Percentiles rank a stretch among this genome's conserved stretches.
Evolutionary conservation across 2,113 vertebrate genomes (phyloP).

Genomic region (Pogonocichla stellata): DNA sequence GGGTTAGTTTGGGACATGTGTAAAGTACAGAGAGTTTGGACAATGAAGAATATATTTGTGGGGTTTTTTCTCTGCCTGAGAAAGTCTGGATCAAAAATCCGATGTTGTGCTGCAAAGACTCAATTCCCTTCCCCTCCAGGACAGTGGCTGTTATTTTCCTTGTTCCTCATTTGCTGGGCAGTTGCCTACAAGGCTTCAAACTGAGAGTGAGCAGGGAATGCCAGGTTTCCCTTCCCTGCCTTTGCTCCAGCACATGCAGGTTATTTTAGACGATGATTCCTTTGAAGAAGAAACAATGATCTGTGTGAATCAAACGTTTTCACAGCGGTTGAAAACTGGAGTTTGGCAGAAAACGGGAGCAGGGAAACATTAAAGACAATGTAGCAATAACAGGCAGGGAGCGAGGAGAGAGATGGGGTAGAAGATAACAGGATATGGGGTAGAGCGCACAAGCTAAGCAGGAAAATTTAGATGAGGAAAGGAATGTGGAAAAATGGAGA

Average conservation of each 20-base stretch:
- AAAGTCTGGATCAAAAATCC: neutral
- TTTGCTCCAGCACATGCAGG: neutral
- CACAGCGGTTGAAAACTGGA: neutral
- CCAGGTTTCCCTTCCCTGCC: neutral
- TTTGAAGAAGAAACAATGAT: constrained; percentile 17
- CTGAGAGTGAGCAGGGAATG: neutral
- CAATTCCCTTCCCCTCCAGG: neutral
- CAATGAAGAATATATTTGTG: neutral
- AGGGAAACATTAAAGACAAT: neutral
- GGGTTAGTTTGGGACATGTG: neutral
- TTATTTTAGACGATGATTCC: neutral
- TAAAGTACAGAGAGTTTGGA: neutral
- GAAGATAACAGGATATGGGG: neutral
- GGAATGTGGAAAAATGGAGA: constrained; percentile 32
- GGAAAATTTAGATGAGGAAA: constrained; percentile 20
- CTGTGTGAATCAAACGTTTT: neutral
- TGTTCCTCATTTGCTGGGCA: neutral
- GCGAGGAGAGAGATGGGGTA: constrained; percentile 5
- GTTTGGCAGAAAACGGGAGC: neutral
- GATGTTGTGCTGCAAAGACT: neutral
- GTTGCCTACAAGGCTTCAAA: neutral
- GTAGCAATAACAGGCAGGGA: neutral
- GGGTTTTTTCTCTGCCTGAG: neutral
- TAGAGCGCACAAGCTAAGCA: neutral
- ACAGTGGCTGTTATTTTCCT: neutral